A percentile compares a stretch with the other conserved stretches of the same genome.
phyloP scores from a whole-genome alignment of 92 coral and sea anemone genomes.

The Chrysogorgia sp. region DNA sequence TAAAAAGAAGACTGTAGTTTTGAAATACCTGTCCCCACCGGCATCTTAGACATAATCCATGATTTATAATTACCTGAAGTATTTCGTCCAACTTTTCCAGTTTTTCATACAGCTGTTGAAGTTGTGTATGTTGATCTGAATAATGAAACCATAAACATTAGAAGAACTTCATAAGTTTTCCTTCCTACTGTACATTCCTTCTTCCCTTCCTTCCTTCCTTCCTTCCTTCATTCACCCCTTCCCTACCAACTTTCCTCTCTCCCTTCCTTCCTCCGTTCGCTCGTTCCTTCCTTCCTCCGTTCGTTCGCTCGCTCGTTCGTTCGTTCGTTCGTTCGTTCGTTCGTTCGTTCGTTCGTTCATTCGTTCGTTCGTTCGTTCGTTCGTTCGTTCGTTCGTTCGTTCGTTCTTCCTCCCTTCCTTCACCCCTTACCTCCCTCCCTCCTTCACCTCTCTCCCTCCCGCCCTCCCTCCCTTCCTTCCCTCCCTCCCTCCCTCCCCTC shows the following conservation, averaged over 20 bases:
- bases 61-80: conserved; percentile 69
- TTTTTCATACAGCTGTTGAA: conserved; percentile 36
- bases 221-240: neutral
- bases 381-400: neutral
- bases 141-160: neutral
- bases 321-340: no score
- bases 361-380: neutral
- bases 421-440: neutral
- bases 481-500: neutral
- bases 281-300: neutral
- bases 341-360: neutral
- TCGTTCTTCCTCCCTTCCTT: neutral
- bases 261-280: neutral
- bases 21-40: conserved; percentile 2
- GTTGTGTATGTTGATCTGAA: conserved; percentile 40
- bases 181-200: neutral
- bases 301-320: neutral
- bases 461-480: neutral
- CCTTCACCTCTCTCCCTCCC: neutral
- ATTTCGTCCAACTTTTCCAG: conserved; percentile 90
- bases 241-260: conserved; percentile 2
- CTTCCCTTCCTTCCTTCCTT: neutral
- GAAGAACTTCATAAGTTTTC: neutral
- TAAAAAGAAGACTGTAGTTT: neutral
- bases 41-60: neutral